phyloP scores from a whole-genome alignment of 2,113 vertebrate genomes.

The Ramphastos sulfuratus region DNA sequence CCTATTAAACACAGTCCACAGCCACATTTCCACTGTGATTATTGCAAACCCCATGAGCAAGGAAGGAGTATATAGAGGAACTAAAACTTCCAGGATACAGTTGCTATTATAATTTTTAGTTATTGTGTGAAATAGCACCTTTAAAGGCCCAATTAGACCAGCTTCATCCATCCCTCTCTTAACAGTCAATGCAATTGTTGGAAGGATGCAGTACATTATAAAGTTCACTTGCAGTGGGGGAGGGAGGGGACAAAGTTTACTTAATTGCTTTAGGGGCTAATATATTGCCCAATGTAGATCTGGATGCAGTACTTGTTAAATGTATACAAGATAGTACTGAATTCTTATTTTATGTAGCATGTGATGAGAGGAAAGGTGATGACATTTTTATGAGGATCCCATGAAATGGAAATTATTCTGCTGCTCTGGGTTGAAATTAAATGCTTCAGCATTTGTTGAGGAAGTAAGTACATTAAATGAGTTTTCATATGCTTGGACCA shows the following conservation, averaged over 20 bases:
- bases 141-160: background rate
- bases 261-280: background rate
- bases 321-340: background rate
- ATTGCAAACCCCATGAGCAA: background rate
- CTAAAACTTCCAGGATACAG: background rate
- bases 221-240: background rate
- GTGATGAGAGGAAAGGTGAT: constrained; percentile 14
- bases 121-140: background rate
- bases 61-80: background rate
- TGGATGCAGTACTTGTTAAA: background rate
- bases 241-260: background rate
- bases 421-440: background rate
- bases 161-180: background rate
- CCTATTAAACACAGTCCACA: background rate
- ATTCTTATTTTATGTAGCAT: background rate
- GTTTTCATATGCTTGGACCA: background rate
- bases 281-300: background rate
- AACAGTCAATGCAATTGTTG: background rate
- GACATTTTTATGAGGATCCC: constrained; percentile 6
- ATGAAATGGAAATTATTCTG: constrained; percentile 22
- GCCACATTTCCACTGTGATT: background rate
- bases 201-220: background rate
- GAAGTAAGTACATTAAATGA: background rate
- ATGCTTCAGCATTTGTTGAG: background rate
- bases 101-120: background rate